phyloP scores from a whole-genome alignment of 2,888 invertebrate genomes.

The Mythimna lalbum region DNA sequence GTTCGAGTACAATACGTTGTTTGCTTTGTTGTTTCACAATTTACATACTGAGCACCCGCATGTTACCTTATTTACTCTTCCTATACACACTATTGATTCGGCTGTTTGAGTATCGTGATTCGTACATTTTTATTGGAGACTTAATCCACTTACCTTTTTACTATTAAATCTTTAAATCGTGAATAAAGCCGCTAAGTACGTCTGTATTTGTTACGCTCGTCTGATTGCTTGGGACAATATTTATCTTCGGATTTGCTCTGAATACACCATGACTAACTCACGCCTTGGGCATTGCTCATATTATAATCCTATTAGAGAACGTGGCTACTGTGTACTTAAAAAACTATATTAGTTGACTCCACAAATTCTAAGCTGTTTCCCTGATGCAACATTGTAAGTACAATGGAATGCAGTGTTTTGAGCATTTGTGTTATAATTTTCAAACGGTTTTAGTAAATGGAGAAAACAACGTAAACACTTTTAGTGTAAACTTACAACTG shows the following conservation, averaged over 20 bases:
- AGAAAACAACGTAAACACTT: conserved; percentile 30
- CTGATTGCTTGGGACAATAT: conserved; percentile 78
- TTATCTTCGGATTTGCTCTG: conserved; percentile 75
- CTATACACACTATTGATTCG: conserved; percentile 53
- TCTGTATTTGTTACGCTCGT: conserved; percentile 73
- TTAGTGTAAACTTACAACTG: conserved; percentile 27
- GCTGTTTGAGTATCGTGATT: conserved; percentile 65
- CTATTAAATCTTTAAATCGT: conserved; percentile 61
- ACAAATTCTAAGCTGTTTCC: conserved; percentile 17
- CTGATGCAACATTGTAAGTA: conserved; percentile 41
- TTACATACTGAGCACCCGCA: conserved; percentile 77
- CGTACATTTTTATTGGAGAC: conserved; percentile 59
- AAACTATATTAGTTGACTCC: conserved; percentile 4
- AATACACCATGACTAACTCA: conserved; percentile 73
- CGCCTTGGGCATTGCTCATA: conserved; percentile 68
- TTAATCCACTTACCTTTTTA: conserved; percentile 61
- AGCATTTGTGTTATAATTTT: conserved; percentile 22
- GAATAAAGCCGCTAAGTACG: conserved; percentile 50
- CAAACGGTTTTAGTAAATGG: conserved; percentile 24
- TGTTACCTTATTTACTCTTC: conserved; percentile 69
- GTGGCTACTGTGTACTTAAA: conserved; percentile 54
- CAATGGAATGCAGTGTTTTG: conserved; percentile 15
- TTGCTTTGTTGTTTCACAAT: conserved; percentile 75
- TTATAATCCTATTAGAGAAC: conserved; percentile 62
- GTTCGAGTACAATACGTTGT: conserved; percentile 60